These are phyloP conservation scores for Squalus acanthias DNA, from an alignment of 2,797 vertebrate species.

Conservation along the genomic window DNA sequence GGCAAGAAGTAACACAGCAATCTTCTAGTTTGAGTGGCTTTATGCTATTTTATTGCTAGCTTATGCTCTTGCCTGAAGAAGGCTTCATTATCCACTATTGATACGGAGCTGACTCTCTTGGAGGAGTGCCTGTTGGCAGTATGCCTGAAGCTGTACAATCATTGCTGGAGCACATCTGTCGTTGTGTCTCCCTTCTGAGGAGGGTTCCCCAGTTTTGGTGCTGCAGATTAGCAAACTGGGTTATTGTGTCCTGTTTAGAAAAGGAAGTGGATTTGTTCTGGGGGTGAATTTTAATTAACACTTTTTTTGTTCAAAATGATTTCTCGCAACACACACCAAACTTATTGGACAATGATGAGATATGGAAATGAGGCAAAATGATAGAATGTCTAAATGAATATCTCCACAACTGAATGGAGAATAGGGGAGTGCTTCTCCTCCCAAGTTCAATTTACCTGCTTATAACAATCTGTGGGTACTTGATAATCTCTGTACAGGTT, in stretches of 20 bases:
- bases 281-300: neutral
- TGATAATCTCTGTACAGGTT: neutral
- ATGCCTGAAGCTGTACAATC: constrained; percentile 12
- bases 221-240: neutral
- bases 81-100: constrained; percentile 36
- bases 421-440: neutral
- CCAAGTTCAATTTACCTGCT: neutral
- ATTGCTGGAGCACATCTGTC: constrained; percentile 25
- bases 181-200: constrained; percentile 13
- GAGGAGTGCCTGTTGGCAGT: constrained; percentile 14
- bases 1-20: neutral
- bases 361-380: neutral
- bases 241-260: constrained; percentile 1
- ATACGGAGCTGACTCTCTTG: constrained; percentile 32
- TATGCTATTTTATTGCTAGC: constrained; percentile 17
- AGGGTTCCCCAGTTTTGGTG: constrained; percentile 10
- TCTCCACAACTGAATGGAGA: neutral
- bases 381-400: neutral
- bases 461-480: neutral
- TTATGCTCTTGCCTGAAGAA: constrained; percentile 34
- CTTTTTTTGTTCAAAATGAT: neutral
- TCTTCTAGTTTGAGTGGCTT: constrained; percentile 10
- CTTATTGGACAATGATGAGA: neutral
- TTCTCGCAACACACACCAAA: neutral
- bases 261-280: neutral